Evolutionary conservation across 2,797 vertebrate genomes (phyloP).

Genomic region (Cottoperca gobio): DNA sequence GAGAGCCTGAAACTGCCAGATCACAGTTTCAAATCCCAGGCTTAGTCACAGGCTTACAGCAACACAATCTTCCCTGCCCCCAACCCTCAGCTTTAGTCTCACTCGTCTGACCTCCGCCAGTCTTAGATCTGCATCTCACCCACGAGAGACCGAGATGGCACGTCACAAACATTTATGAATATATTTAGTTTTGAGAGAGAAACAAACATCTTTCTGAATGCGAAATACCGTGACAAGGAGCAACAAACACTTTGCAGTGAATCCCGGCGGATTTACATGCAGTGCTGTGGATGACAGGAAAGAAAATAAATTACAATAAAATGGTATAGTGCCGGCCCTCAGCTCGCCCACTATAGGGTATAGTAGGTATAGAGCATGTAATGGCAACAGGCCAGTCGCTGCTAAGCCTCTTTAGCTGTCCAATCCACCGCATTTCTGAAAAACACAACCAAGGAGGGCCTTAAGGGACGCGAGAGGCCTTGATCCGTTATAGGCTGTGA

Average conservation of each 20-base stretch:
- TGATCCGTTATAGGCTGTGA: constrained; percentile 61
- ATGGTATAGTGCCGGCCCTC: constrained; percentile 31
- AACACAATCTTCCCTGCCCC: constrained; percentile 74
- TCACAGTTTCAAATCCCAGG: constrained; percentile 83
- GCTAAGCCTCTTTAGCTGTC: constrained; percentile 83
- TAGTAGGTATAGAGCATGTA: constrained; percentile 66
- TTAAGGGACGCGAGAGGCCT: constrained; percentile 56
- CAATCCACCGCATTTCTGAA: constrained; percentile 74
- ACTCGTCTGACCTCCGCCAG: constrained; percentile 39
- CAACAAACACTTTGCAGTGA: background rate
- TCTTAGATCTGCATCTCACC: constrained; percentile 55
- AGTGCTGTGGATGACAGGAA: constrained; percentile 19
- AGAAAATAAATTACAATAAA: constrained; percentile 43
- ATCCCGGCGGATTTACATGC: background rate
- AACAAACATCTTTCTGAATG: constrained; percentile 1
- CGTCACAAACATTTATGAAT: constrained; percentile 5
- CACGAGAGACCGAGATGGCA: constrained; percentile 22
- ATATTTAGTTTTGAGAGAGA: background rate
- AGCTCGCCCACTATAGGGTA: constrained; percentile 50
- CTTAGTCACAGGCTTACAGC: constrained; percentile 80
- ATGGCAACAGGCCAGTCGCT: constrained; percentile 67
- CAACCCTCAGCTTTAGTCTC: constrained; percentile 44
- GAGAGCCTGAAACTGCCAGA: constrained; percentile 74
- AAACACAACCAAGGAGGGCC: constrained; percentile 71
- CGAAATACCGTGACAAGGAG: background rate